Evolutionary conservation across 2,113 vertebrate genomes (phyloP).

Genomic region (Grammomys dolichurus): DNA sequence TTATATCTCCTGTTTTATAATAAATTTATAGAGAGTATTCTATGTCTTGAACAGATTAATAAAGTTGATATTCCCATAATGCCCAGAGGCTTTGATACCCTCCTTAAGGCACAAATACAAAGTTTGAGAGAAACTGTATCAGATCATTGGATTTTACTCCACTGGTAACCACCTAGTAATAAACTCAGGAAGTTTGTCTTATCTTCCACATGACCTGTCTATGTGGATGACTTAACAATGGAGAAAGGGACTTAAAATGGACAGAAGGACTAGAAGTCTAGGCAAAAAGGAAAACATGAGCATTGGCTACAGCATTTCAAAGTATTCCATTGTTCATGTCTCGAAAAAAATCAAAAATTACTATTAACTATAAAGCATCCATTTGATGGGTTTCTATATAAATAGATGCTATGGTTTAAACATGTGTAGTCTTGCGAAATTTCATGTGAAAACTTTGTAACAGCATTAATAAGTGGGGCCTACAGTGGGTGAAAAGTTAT

Average conservation of each 20-base stretch:
- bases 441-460: not conserved
- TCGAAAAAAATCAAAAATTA: not conserved
- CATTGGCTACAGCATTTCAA: not conserved
- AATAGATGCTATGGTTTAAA: not conserved
- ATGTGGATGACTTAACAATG: not conserved
- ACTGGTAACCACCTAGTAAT: not conserved
- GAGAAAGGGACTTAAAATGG: not conserved
- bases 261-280: not conserved
- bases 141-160: not conserved
- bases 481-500: not conserved
- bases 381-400: not conserved
- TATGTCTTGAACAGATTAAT: not conserved
- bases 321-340: not conserved
- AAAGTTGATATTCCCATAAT: not conserved
- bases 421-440: not conserved
- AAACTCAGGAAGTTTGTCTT: not conserved
- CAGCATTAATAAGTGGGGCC: not conserved
- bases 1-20: not conserved
- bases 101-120: not conserved
- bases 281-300: not conserved
- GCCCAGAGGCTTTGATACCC: not conserved
- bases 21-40: constrained; percentile 6
- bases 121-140: not conserved
- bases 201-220: not conserved
- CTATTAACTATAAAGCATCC: not conserved